Evolutionary conservation across 2,888 invertebrate species (phyloP), one percentile per base, ranked within the genome.

Genomic region (Antheraea yamamai): DNA sequence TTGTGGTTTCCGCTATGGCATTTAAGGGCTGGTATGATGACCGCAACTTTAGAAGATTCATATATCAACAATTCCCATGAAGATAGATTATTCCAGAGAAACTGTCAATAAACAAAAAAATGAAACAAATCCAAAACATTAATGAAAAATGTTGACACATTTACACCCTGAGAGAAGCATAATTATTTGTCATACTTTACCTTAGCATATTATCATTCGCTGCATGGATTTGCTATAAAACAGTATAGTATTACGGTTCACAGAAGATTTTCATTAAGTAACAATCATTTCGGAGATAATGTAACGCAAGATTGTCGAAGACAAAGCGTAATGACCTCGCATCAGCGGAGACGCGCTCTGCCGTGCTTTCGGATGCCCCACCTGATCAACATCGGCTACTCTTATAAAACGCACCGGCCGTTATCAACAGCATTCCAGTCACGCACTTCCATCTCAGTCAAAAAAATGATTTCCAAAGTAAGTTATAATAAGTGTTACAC

Each of bases 401-500:
- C 92, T 93, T 95, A 95, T 94, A 95, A 94, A 95, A 94, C 91
- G 90, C 89, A 91, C 88, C 81, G 87, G 83, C 84, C 84, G 80
- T 88, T 87, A 91, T 90, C 92, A 88, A 86, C 88, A 88, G 89
- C 89, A 91, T 91, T 91, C 91, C 91, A 95, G 92, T 93, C 90
- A 92, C 90, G 88, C 88, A 90, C 87, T 84, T 87, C 86, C 85
- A 89, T 86, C 87, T 88, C 87, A 86, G 87, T 86, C 84, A 88
- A 89, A 93, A 47, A 91, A 92, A 94, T 94, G 94, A 92, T 94
- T 84, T 80, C 91, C 78, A 92, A 92, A 92, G 95, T 95, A 88
- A 94, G 94, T 88, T 78, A 74, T 77, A 76, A 73, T 30, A 66
- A 79, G 14, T 39, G 20, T 66, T 39, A 70, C 4, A 68, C 70